These are phyloP conservation scores for Microcebus griseorufus DNA, from an alignment of 2,113 vertebrate genomes.

Conservation along the genomic window DNA sequence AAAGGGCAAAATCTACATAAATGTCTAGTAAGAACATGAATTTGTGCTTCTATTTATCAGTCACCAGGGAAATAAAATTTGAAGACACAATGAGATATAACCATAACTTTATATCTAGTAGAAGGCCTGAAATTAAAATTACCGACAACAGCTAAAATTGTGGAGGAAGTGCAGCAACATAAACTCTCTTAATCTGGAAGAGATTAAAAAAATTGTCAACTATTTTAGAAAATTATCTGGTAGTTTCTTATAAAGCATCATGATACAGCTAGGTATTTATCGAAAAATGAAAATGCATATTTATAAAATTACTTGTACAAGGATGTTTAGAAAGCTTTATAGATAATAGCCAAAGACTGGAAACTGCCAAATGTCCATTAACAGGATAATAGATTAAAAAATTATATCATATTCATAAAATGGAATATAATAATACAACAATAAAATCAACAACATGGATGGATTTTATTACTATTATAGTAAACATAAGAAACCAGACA, in stretches of 20 bases:
- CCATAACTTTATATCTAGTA: background rate
- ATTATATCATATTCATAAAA: background rate
- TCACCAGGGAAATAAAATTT: background rate
- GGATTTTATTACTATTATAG: background rate
- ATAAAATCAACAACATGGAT: background rate
- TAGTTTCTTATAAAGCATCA: background rate
- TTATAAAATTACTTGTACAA: background rate
- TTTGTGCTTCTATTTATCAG: background rate
- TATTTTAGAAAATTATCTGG: background rate
- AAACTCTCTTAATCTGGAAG: background rate
- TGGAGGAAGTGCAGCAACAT: background rate
- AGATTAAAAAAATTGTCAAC: background rate
- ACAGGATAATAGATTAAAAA: background rate
- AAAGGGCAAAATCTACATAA: background rate
- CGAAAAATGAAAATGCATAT: background rate
- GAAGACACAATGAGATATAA: background rate
- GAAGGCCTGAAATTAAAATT: background rate
- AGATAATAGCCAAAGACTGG: background rate
- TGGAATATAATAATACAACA: background rate
- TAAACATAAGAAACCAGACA: background rate
- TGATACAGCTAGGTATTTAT: background rate
- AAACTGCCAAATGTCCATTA: background rate
- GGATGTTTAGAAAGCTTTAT: background rate
- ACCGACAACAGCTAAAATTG: background rate
- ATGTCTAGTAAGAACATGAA: background rate